A percentile compares a stretch with the other conserved stretches of the same genome.
Conservation (phyloP, 1,140 invertebrate species). For the Drosophila nikananu region DNA sequence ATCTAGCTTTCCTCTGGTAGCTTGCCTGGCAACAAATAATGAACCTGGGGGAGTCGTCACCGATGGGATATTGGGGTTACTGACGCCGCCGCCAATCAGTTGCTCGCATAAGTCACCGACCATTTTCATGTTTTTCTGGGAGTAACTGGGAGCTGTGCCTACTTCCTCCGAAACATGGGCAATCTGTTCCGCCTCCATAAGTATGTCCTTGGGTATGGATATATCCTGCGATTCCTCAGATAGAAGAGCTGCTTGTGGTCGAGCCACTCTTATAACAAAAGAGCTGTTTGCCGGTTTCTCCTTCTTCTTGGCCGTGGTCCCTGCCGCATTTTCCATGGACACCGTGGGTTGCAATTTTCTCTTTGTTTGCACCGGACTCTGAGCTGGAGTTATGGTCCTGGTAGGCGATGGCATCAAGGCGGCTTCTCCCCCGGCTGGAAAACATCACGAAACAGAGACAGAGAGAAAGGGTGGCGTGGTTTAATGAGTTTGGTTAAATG, state of each 20-base stretch:
- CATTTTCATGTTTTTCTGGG: constrained; percentile 83
- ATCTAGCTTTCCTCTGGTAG: constrained; percentile 65
- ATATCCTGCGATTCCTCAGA: constrained; percentile 20
- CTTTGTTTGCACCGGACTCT: constrained; percentile 86
- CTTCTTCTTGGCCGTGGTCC: constrained; percentile 76
- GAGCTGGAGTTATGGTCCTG: constrained; percentile 86
- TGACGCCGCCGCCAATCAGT: constrained; percentile 46
- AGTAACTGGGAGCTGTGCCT: constrained; percentile 57
- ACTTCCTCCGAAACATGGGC: constrained; percentile 16
- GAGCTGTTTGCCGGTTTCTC: constrained; percentile 73
- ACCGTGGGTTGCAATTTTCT: constrained; percentile 90
- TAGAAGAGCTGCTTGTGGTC: constrained; percentile 14
- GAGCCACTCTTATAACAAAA: constrained; percentile 58
- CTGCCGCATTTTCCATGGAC: constrained; percentile 87
- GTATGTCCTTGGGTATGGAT: constrained; percentile 25
- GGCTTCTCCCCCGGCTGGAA: constrained; percentile 84
- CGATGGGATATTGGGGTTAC: not conserved
- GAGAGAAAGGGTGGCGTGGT: constrained; percentile 72
- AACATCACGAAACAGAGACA: constrained; percentile 19
- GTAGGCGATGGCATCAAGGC: constrained; percentile 87
- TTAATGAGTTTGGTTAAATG: constrained; percentile 83
- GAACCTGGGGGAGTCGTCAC: not conserved
- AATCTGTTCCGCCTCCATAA: constrained; percentile 79
- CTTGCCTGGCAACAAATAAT: constrained; percentile 49
- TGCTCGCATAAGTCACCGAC: constrained; percentile 76